Conservation (phyloP, 2,888 invertebrate species). For the Geophilus truncorum region DNA sequence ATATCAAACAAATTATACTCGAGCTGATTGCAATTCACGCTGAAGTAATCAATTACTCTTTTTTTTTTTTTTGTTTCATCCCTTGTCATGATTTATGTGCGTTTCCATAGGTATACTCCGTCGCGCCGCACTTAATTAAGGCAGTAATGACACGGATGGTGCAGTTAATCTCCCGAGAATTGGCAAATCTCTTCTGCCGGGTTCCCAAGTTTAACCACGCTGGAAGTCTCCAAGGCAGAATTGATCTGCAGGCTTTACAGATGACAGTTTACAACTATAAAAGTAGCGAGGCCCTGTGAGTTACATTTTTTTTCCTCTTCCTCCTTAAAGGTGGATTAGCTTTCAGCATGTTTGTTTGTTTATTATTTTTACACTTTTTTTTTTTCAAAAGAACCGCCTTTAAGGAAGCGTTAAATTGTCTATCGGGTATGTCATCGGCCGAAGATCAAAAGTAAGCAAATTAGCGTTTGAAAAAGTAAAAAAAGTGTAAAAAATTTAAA, state of each 20-base stretch:
- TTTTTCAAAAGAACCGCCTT: not conserved
- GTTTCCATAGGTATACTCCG: not conserved
- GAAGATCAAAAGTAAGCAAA: constrained; percentile 13
- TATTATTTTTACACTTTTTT: constrained; percentile 18
- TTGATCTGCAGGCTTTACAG: not conserved
- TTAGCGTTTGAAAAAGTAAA: not conserved
- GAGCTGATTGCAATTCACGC: constrained; percentile 54
- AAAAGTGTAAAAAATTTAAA: not conserved
- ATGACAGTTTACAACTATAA: not conserved
- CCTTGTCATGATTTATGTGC: not conserved
- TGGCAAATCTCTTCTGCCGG: not conserved
- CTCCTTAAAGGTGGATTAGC: not conserved
- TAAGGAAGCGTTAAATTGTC: not conserved
- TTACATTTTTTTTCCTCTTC: not conserved
- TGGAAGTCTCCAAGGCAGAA: constrained; percentile 2
- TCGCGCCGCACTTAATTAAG: not conserved
- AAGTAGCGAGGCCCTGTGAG: not conserved
- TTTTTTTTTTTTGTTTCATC: too few relatives aligned
- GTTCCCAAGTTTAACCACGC: not conserved
- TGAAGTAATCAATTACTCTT: constrained; percentile 46
- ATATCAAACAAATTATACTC: constrained; percentile 61
- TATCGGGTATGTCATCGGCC: not conserved
- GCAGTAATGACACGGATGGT: not conserved
- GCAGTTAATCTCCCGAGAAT: not conserved
- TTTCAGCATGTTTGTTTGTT: constrained; percentile 5